These are phyloP conservation scores for Meleagris gallopavo DNA, from an alignment of 2,113 vertebrate genomes.

Conservation along the genomic window DNA sequence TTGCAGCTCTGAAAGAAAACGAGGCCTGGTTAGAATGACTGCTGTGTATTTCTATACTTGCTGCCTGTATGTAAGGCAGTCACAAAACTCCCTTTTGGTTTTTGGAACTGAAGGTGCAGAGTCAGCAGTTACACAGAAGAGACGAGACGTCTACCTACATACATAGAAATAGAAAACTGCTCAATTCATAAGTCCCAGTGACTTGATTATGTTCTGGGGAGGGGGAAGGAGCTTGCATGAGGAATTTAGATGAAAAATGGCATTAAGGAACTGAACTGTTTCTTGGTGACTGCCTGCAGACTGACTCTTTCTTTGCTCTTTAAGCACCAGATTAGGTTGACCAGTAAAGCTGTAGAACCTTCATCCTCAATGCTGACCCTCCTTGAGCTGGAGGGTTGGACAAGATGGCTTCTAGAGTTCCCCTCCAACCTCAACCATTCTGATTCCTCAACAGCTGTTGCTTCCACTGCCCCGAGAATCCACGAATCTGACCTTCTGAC, in stretches of 20 bases:
- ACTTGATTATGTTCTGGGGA: not conserved
- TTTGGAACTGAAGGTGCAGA: not conserved
- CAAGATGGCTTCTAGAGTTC: not conserved
- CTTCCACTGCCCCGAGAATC: conserved; percentile 66
- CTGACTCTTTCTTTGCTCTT: not conserved
- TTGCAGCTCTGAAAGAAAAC: not conserved
- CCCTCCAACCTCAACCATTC: not conserved
- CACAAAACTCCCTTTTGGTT: not conserved
- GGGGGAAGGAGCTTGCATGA: not conserved
- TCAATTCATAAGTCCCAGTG: not conserved
- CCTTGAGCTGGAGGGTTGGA: not conserved
- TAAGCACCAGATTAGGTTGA: not conserved
- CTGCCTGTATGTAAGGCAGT: not conserved
- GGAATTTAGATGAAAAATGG: not conserved
- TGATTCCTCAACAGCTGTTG: conserved; percentile 47
- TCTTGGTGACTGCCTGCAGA: not conserved
- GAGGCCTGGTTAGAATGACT: not conserved
- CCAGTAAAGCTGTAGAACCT: not conserved
- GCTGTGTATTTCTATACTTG: not conserved
- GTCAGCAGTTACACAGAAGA: not conserved
- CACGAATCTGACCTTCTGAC: conserved; percentile 52
- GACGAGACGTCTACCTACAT: not conserved
- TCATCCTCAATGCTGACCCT: not conserved
- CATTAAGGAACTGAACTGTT: not conserved
- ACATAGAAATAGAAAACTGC: not conserved